Evolutionary conservation across 92 coral and sea anemone species (phyloP), one percentile per base, ranked within the genome.

Genomic region (Parazoanthus atlanticus): DNA sequence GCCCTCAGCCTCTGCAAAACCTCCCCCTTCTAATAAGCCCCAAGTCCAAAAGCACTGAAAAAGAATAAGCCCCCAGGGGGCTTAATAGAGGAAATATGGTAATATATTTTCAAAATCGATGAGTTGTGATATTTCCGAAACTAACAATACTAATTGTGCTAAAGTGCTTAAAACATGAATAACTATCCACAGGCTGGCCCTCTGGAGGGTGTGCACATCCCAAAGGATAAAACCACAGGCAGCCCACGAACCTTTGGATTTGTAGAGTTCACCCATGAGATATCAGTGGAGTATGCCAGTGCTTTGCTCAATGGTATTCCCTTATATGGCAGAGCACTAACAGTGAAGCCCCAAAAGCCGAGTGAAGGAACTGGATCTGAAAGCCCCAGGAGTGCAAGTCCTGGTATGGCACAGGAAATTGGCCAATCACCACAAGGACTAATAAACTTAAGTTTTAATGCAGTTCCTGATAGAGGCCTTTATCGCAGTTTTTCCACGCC

Each of bases 201-300:
- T 9, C 88, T 97, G 16, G 95, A 95, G 26, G 92, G 90, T 84
- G 97, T 95, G 8, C 88, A 90, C 40, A 97, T 97, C 69, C 97
- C 98, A 26, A 93, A 92, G 81, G 99, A 95, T 93, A 97, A 95
- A 85, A 94, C 94, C 32, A 94, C 94, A 52, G 99, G 98, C 47
- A 86, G 81, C 84, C 94, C 81, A 58, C 88, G 94, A 74, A 8
- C 91, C 13, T 97, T 81, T 93, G 99, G 98, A 31, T 97, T 97
- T 84, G 94, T 95, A 11, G 94, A 91, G 73, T 97, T 97, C 79
- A 75, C 98, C 12, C 86, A 92, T 40, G 96, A 94, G 29, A 93
- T 88, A 8, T 95, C 99, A 32, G 96, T 86, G 2, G 91, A 88
- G 25, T 97, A 95, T 90, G 96, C 99, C 47, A 86, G 94, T 46